Conservation (phyloP, 2,888 invertebrate species). For the Periphyllus acericola region DNA sequence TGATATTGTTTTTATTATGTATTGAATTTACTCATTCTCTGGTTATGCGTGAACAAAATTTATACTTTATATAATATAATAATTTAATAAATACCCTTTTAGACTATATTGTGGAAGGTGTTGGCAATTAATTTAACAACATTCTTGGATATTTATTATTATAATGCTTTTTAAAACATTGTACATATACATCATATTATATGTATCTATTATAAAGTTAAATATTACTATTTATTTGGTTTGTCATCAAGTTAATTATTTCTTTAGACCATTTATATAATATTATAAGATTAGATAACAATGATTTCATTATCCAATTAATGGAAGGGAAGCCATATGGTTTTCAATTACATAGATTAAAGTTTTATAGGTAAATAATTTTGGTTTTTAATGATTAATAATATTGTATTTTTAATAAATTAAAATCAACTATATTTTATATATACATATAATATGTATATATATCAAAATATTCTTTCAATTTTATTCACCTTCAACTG, state of each 20-base stretch:
- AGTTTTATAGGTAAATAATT: constrained; percentile 26
- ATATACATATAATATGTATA: neutral
- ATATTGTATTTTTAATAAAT: constrained; percentile 22
- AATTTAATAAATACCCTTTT: constrained; percentile 21
- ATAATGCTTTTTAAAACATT: constrained; percentile 47
- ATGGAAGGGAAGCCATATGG: neutral
- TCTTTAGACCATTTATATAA: constrained; percentile 35
- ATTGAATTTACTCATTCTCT: constrained; percentile 37
- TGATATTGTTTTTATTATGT: constrained; percentile 37
- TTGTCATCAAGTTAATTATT: constrained; percentile 30
- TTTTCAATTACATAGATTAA: constrained; percentile 53
- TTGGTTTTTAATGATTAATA: constrained; percentile 34
- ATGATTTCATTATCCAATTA: neutral
- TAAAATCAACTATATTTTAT: constrained; percentile 15
- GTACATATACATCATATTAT: constrained; percentile 32
- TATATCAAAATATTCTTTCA: neutral
- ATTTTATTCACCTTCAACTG: constrained; percentile 29
- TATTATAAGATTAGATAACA: constrained; percentile 18
- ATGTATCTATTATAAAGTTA: constrained; percentile 27
- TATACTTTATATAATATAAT: constrained; percentile 14
- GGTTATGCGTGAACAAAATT: constrained; percentile 24
- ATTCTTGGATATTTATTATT: constrained; percentile 12
- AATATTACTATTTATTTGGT: constrained; percentile 43
- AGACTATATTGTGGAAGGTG: constrained; percentile 53
- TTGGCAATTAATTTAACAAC: constrained; percentile 46